Evolutionary conservation across 64 coral and sea anemone genomes (phyloP).

Genomic region (Catalaphyllia jardinei): DNA sequence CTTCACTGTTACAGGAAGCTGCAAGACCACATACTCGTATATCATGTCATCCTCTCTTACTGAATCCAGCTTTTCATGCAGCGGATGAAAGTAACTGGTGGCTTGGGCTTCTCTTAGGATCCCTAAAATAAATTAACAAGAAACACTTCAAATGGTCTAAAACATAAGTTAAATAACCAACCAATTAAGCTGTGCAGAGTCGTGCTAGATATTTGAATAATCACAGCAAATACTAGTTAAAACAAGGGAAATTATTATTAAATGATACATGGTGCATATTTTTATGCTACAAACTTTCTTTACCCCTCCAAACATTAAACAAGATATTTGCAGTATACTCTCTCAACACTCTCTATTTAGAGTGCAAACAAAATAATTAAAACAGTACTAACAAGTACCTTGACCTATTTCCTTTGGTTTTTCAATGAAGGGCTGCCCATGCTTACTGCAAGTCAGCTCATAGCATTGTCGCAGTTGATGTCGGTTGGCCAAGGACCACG

Average conservation of each 20-base stretch:
- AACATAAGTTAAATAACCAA: neutral
- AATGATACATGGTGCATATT: too few species aligned
- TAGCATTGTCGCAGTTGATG: neutral
- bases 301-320: too few species aligned
- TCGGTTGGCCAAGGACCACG: neutral
- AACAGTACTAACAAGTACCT: neutral
- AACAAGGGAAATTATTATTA: neutral
- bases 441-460: too few species aligned
- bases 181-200: too few species aligned
- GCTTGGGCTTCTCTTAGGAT: neutral
- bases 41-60: neutral
- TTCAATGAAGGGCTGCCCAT: neutral
- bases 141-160: neutral
- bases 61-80: neutral
- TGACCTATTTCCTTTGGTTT: slow-evolving; percentile 1
- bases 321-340: neutral
- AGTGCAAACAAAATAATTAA: neutral
- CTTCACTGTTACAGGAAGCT: neutral
- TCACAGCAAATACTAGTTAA: neutral
- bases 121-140: neutral
- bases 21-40: neutral
- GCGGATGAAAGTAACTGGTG: neutral
- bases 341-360: neutral
- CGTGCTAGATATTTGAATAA: neutral
- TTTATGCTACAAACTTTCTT: too few species aligned